Percentiles rank a stretch among this genome's conserved stretches.
phyloP scores from a whole-genome alignment of 2,113 vertebrate species.

The Climacteris rufus region DNA sequence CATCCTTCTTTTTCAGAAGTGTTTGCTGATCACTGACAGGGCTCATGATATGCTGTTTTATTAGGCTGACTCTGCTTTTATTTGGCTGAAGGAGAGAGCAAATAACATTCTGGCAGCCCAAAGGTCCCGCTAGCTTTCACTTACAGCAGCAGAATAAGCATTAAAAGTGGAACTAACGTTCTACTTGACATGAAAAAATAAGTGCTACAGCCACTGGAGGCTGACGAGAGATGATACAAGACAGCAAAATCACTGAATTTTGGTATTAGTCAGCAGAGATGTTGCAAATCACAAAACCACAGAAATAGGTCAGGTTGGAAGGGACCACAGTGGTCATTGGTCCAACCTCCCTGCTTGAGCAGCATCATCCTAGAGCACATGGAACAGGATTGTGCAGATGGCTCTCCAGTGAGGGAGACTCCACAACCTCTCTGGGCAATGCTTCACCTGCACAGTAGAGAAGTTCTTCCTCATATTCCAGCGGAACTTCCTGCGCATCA shows the following conservation, averaged over 20 bases:
- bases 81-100: background rate
- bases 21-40: background rate
- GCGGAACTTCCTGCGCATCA: background rate
- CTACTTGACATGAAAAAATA: background rate
- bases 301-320: background rate
- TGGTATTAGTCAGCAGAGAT: background rate
- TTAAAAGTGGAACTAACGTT: background rate
- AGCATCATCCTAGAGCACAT: background rate
- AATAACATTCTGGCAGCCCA: background rate
- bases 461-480: background rate
- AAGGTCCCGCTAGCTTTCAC: background rate
- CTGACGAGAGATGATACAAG: background rate
- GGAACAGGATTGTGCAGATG: background rate
- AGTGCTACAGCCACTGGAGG: background rate
- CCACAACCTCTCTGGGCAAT: background rate
- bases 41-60: background rate
- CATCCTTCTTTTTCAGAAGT: background rate
- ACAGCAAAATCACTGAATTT: background rate
- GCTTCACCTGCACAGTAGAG: background rate
- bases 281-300: background rate
- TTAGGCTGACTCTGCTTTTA: background rate
- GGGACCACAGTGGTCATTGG: background rate
- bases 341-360: background rate
- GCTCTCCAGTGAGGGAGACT: background rate
- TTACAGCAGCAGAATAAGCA: background rate